A percentile compares a stretch with the other conserved stretches of the same genome.
phyloP scores from a whole-genome alignment of 2,113 vertebrate species.

The Chroicocephalus ridibundus region DNA sequence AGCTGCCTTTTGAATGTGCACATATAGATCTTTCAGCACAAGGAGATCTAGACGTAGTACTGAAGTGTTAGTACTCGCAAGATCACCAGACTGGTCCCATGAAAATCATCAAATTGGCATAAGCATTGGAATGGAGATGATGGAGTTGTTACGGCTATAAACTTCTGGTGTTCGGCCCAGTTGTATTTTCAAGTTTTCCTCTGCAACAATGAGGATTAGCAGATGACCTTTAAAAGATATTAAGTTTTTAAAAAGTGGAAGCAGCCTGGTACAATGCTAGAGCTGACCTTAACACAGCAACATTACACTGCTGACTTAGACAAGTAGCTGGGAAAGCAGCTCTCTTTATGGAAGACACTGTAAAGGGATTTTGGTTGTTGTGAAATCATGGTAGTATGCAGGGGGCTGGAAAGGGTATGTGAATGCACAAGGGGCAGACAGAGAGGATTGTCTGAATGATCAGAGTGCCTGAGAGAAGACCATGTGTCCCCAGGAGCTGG shows the following conservation, averaged over 20 bases:
- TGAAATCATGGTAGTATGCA: not conserved
- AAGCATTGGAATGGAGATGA: not conserved
- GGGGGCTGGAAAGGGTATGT: fast-evolving
- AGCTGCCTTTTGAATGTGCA: not conserved
- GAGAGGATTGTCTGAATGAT: not conserved
- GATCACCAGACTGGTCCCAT: not conserved
- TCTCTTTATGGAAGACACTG: not conserved
- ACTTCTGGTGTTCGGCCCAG: not conserved
- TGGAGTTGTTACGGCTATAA: not conserved
- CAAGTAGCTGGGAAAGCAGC: not conserved
- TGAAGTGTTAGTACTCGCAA: not conserved
- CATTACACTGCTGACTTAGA: not conserved
- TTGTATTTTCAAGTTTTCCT: not conserved
- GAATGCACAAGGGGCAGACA: not conserved
- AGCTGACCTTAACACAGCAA: not conserved
- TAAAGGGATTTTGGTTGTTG: not conserved
- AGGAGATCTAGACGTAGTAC: not conserved
- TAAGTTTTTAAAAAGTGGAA: not conserved
- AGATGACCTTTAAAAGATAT: not conserved
- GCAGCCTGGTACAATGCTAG: not conserved
- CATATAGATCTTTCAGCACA: not conserved
- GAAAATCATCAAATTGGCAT: not conserved
- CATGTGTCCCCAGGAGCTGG: not conserved
- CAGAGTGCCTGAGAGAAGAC: not conserved
- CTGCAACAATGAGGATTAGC: not conserved